Base-by-base conservation (phyloP, 2,888 invertebrate species). In the Habroteleia sp. region DNA sequence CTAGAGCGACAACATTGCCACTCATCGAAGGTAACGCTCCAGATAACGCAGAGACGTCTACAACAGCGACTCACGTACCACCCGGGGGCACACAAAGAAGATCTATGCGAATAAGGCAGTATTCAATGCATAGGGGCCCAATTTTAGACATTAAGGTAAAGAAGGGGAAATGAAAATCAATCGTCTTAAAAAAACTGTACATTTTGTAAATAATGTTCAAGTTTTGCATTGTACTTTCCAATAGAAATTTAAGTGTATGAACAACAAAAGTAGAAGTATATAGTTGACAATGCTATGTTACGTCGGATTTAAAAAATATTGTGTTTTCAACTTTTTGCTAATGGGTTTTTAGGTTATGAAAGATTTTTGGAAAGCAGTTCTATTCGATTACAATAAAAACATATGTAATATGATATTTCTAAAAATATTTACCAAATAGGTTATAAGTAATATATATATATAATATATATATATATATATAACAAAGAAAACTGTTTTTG, bases 81-180 rank as follows among this genome's bases (percentile, higher is more conserved):
- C n/a, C 62, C 29, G 17, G 2, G 0, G 11, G 2, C 6, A 2
- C 1, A 7, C 52, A 72, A 0, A 58, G 52, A 72, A 56, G 80
- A 83, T 72, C 52, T 0, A 14, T 74, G 1, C 54, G 76, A 10
- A 82, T 82, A 16, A 83, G 74, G 16, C 80, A 84, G 33, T 88
- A 88, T 58, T 81, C 83, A 7, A 81, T 80, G 37, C 88, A 88
- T 77, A 88, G 84, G 73, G 88, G 88, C 60, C 88, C 88, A 25
- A 87, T 88, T 75, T 82, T 88, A 78, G 86, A 87, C 76, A 85
- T 88, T 65, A 88, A 88, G 87, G 88, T 88, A 85, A 83, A 82
- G 73, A 60, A 44, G 23, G 7, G 31, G 17, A 46, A 14, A 23
- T 41, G 37, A 56, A 58, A 41, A 37, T 41, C 25, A 37, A 44